Percentiles rank a stretch among this genome's conserved stretches.
phyloP scores from a whole-genome alignment of 2,113 vertebrate genomes.

The Syngnathus typhle region DNA sequence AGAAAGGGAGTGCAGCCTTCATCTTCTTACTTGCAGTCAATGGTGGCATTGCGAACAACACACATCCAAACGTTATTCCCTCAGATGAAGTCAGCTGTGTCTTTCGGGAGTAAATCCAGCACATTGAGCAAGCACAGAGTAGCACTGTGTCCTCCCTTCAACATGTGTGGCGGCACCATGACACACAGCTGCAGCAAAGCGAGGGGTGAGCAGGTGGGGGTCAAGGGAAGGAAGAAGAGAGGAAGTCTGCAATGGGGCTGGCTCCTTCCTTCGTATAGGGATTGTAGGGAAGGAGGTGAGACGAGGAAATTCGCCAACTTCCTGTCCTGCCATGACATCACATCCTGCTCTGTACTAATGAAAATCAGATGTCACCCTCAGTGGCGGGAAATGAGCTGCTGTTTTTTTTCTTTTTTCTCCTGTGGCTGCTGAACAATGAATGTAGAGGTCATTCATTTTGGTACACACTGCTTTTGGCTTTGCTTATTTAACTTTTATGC shows the following conservation, averaged over 20 bases:
- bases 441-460: neutral
- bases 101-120: neutral
- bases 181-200: slow-evolving; percentile 59
- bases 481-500: neutral
- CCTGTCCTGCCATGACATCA: slow-evolving; percentile 56
- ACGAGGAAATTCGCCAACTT: slow-evolving; percentile 34
- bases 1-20: neutral
- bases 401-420: slow-evolving; percentile 10
- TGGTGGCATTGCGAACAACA: neutral
- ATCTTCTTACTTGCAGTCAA: neutral
- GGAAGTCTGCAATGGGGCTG: neutral
- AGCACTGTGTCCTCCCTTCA: slow-evolving; percentile 46
- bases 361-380: slow-evolving; percentile 14
- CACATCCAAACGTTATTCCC: slow-evolving; percentile 1
- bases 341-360: slow-evolving; percentile 38
- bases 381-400: slow-evolving; percentile 30
- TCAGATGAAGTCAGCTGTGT: slow-evolving; percentile 27
- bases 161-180: slow-evolving; percentile 52
- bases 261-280: slow-evolving; percentile 32
- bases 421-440: neutral
- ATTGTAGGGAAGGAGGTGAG: neutral
- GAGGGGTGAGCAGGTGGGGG: neutral
- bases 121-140: slow-evolving; percentile 25
- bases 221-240: slow-evolving; percentile 27
- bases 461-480: neutral